A percentile compares a stretch with the other conserved stretches of the same genome.
Conservation (phyloP, 2,113 vertebrate species). For the Pseudorhombus dupliciocellatus region DNA sequence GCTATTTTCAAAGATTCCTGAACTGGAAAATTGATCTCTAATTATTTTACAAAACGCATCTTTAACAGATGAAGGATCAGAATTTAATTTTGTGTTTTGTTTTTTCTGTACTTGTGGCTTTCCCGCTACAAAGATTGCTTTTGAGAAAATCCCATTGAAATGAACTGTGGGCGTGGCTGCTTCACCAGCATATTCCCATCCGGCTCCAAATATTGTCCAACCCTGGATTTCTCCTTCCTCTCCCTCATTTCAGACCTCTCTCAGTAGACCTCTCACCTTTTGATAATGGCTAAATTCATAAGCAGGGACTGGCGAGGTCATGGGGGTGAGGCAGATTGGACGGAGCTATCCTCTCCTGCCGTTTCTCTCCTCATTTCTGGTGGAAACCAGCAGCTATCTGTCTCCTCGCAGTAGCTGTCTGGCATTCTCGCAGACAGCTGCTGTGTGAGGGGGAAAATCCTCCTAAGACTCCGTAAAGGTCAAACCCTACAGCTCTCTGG, state of each 20-base stretch:
- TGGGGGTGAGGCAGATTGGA: slow-evolving; percentile 58
- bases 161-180: slow-evolving; percentile 50
- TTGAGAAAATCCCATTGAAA: slow-evolving; percentile 68
- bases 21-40: neutral
- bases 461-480: neutral
- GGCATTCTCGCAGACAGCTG: slow-evolving; percentile 50
- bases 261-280: slow-evolving; percentile 66
- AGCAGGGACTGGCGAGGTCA: slow-evolving; percentile 47
- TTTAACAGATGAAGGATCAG: neutral
- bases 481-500: slow-evolving; percentile 31
- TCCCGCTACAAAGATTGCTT: slow-evolving; percentile 29
- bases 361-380: slow-evolving; percentile 54
- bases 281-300: slow-evolving; percentile 71
- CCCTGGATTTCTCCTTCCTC: slow-evolving; percentile 17
- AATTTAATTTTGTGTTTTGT: slow-evolving; percentile 24
- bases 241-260: slow-evolving; percentile 45
- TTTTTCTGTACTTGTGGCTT: slow-evolving; percentile 15
- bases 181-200: slow-evolving; percentile 31
- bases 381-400: slow-evolving; percentile 57
- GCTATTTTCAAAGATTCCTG: neutral
- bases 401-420: slow-evolving; percentile 48
- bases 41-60: slow-evolving; percentile 3
- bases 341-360: slow-evolving; percentile 13
- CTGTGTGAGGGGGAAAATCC: slow-evolving; percentile 16
- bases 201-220: slow-evolving; percentile 30